These are phyloP conservation scores for Microcebus ravelobensis DNA, from an alignment of 2,113 vertebrate genomes.

Conservation along the genomic window DNA sequence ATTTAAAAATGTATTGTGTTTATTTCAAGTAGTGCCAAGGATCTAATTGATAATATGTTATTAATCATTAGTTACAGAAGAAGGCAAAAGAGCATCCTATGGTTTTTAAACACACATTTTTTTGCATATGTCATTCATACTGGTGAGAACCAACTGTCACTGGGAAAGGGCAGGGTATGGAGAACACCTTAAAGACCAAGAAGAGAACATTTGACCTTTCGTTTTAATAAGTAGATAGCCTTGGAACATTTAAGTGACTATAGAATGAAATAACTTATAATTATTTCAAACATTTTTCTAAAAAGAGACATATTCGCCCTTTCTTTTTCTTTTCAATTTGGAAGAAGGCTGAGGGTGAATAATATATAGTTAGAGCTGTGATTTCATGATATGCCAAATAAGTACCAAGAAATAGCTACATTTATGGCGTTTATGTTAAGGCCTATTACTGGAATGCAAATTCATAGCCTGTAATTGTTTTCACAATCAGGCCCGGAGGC, in stretches of 20 bases:
- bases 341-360: constrained; percentile 38
- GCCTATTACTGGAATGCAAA: constrained; percentile 75
- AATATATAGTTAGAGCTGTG: constrained; percentile 32
- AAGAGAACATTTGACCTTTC: neutral
- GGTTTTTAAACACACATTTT: neutral
- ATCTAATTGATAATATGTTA: constrained; percentile 27
- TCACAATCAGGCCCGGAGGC: constrained; percentile 79
- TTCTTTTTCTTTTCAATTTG: constrained; percentile 46
- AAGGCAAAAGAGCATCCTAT: neutral
- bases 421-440: constrained; percentile 68
- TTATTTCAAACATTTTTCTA: constrained; percentile 44
- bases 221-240: neutral
- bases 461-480: constrained; percentile 76
- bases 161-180: neutral
- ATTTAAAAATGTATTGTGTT: constrained; percentile 32
- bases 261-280: constrained; percentile 42
- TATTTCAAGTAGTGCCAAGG: neutral
- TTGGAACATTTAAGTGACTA: neutral
- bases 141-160: neutral
- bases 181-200: neutral
- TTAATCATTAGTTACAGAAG: constrained; percentile 11
- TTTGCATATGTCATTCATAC: neutral
- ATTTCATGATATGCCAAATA: constrained; percentile 61
- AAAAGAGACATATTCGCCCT: constrained; percentile 6
- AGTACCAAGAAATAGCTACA: constrained; percentile 59